Evolutionary conservation across 2,113 vertebrate genomes (phyloP), one percentile per base, ranked within the genome.

Genomic region (Pachycephala philippinensis): DNA sequence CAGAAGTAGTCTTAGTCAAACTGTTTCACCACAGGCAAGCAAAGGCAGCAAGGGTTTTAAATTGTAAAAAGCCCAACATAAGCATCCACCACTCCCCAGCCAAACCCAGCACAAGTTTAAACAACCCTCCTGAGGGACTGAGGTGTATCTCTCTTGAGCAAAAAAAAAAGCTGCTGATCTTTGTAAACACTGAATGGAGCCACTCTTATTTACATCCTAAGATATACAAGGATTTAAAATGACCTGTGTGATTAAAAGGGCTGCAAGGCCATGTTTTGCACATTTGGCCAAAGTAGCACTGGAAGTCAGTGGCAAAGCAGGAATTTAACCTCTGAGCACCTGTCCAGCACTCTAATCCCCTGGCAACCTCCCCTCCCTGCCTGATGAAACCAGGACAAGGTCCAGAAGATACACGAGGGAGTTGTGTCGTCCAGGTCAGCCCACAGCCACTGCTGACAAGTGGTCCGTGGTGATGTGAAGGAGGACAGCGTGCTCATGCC

Each of bases 341-440:
- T 35, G 35, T 50, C 44, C 6, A 4, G 65, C 31, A 30, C 10
- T 21, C 50, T 45, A 39, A 77, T 14, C 14, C 63, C 45, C 76
- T 50, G 60, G 18, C 31, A 85, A 49, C 37, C 27, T 84, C 49
- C 31, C 10, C 24, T 79, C 45, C 13, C 33, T 17, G 10, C 45
- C 74, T 35, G 53, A 72, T 27, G 66, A 45, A 85, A 49, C 26
- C 35, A 72, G 45, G 42, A 26, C 4, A 21, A 92, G 84, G 60
- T 33, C 61, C 37, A 87, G 77, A 47, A 82, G 40, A 68, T 9
- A 24, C 4, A 7, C 1, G 11, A 91, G 13, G 19, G 44, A 49
- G 56, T 40, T 0, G 0, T 31, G 56, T 4, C 3, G 1, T 16
- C 57, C 8, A 27, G 42, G 19, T 64, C 19, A 64, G 65, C 54